A percentile compares a stretch with the other conserved stretches of the same genome.
Conservation (phyloP, 2,888 invertebrate genomes). For the Tribolium freemani region DNA sequence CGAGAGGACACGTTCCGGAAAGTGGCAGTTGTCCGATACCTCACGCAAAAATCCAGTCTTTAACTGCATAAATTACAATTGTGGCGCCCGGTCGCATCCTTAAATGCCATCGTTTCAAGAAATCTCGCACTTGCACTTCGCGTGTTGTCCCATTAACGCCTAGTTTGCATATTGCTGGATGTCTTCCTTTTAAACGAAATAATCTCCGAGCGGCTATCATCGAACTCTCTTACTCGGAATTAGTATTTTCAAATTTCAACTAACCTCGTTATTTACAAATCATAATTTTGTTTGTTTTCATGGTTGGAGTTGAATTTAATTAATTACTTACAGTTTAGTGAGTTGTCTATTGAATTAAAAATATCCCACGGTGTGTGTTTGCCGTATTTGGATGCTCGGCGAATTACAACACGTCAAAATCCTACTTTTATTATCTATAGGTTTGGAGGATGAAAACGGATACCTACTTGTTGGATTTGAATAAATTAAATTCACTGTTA, state of each 20-base stretch:
- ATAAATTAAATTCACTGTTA: neutral
- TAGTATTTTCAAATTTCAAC: neutral
- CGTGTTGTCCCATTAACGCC: slow-evolving; percentile 41
- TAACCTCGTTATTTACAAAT: neutral
- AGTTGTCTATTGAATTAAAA: neutral
- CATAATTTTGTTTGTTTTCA: neutral
- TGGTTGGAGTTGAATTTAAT: neutral
- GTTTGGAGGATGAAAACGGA: neutral
- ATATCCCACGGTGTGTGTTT: neutral
- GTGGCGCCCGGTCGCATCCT: slow-evolving; percentile 44
- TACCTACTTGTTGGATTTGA: neutral
- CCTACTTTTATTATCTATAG: neutral
- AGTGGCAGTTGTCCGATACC: slow-evolving; percentile 33
- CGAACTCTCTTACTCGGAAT: neutral
- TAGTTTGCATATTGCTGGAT: slow-evolving; percentile 32
- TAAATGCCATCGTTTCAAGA: slow-evolving; percentile 45
- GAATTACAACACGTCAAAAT: neutral
- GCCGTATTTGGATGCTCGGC: neutral
- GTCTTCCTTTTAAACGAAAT: slow-evolving; percentile 25
- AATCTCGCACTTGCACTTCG: slow-evolving; percentile 44
- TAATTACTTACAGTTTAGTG: neutral
- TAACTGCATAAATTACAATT: slow-evolving; percentile 43
- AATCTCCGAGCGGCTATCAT: slow-evolving; percentile 2
- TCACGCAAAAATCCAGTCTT: slow-evolving; percentile 38
- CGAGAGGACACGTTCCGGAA: slow-evolving; percentile 28